Base-by-base conservation (phyloP, 2,888 invertebrate genomes). In the Ophion obscuratus region DNA sequence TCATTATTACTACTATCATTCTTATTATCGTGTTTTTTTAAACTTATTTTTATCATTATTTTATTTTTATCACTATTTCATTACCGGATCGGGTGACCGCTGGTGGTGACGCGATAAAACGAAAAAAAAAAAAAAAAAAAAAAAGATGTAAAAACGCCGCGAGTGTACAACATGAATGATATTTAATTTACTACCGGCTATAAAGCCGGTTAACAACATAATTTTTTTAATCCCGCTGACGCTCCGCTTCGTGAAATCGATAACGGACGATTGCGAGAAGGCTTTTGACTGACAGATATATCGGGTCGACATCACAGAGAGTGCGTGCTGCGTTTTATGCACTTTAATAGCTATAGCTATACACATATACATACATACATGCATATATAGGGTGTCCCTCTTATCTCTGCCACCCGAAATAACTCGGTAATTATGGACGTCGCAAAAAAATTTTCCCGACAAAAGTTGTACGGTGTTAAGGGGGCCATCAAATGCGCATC, bases 221-320 rank as follows among this genome's bases (percentile, higher is more conserved):
- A 31, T 64, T 57, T 44, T 31, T 75, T 78, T 77, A 53, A 62
- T 66, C 27, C 74, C 76, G 76, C 77, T 80, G 76, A 77, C 67
- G 71, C 57, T 80, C 47, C 17, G 24, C n/a, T 27, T 66, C 47
- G 59, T 36, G 31, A 67, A 59, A 73, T 57, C 71, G 67, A 71
- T 67, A 70, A 64, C 17, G 64, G 36, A 20, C 27, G n/a, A 44
- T 27, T 6, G 67, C 57, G 74, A 74, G 66, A 67, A 59, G 59
- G 67, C 81, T 81, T 44, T 81, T 67, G 74, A 81, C 67, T 67
- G 81, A 73, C 73, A 20, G 74, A 67, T 57, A 66, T 57, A 81
- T 75, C 68, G 68, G 61, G 68, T 68, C n/a, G 20, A 31, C 75
- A 44, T 67, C 73, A 53, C 61, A 53, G 24, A 59, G 74, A 31